Evolutionary conservation across 2,888 invertebrate genomes (phyloP).

Genomic region (Drosophila melanosoma): DNA sequence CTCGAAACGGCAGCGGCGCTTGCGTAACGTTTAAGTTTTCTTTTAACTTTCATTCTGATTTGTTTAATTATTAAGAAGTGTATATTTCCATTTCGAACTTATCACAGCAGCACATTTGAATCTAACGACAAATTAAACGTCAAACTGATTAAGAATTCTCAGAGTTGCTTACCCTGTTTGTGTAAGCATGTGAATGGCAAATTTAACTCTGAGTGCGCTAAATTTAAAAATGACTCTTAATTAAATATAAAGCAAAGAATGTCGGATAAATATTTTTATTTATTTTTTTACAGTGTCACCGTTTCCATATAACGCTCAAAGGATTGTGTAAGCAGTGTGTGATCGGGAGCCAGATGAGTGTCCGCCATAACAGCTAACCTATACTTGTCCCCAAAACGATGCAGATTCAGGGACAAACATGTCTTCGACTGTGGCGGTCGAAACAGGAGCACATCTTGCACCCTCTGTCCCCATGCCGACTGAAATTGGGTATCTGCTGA

Average conservation of each 20-base stretch:
- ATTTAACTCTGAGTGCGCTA: not conserved
- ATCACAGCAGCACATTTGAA: conserved; percentile 12
- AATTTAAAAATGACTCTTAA: not conserved
- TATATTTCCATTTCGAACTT: not conserved
- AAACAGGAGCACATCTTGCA: conserved; percentile 83
- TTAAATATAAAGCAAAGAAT: not conserved
- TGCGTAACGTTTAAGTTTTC: not conserved
- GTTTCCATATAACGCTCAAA: conserved; percentile 83
- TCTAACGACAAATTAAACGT: conserved; percentile 20
- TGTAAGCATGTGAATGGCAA: conserved; percentile 14
- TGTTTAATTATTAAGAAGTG: not conserved
- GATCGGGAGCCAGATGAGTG: conserved; percentile 83
- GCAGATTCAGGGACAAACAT: conserved; percentile 83
- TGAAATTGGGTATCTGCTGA: conserved; percentile 75
- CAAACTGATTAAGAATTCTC: conserved; percentile 1
- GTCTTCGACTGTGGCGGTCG: conserved; percentile 85
- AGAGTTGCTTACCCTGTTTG: not conserved
- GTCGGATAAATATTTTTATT: conserved; percentile 22
- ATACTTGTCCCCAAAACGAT: conserved; percentile 83
- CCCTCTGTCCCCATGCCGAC: conserved; percentile 83
- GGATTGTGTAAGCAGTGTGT: conserved; percentile 80
- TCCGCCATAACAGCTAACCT: conserved; percentile 84
- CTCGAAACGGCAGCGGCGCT: not conserved
- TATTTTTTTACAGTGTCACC: conserved; percentile 48
- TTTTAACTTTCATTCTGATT: not conserved